Evolutionary conservation across 2,888 invertebrate genomes (phyloP).

Genomic region (Cerastis leucographa): DNA sequence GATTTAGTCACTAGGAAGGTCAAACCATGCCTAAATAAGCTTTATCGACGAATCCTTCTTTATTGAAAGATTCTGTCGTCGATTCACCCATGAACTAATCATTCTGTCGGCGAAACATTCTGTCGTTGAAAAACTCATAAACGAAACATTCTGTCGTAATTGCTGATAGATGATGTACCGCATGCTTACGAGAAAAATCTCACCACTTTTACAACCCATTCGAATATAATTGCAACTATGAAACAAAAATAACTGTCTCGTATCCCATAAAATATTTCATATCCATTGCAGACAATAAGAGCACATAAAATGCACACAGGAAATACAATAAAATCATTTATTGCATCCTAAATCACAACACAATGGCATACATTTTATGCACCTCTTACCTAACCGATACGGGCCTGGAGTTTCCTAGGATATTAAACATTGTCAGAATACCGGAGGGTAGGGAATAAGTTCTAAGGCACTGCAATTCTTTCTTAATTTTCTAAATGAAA

Average conservation of each 20-base stretch:
- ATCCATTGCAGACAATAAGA: slow-evolving; percentile 46
- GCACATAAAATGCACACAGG: slow-evolving; percentile 60
- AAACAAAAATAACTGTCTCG: slow-evolving; percentile 46
- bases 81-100: too few relatives aligned
- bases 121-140: too few relatives aligned
- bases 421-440: slow-evolving; percentile 56
- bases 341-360: slow-evolving; percentile 56
- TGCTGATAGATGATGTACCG: neutral
- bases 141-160: neutral
- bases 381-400: slow-evolving; percentile 39
- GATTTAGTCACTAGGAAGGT: too few relatives aligned
- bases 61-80: too few relatives aligned
- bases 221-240: slow-evolving; percentile 56
- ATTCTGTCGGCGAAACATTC: too few relatives aligned
- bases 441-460: slow-evolving; percentile 39
- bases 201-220: slow-evolving; percentile 9
- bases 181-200: neutral
- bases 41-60: too few relatives aligned
- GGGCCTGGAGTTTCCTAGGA: slow-evolving; percentile 36
- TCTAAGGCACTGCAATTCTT: neutral
- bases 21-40: too few relatives aligned
- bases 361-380: slow-evolving; percentile 57
- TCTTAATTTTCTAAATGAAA: slow-evolving; percentile 1
- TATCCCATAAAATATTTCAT: slow-evolving; percentile 58
- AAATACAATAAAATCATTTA: slow-evolving; percentile 65